Percentiles rank a stretch among this genome's conserved stretches.
Evolutionary conservation across 2,888 invertebrate species (phyloP).

Genomic region (Sicus ferrugineus): DNA sequence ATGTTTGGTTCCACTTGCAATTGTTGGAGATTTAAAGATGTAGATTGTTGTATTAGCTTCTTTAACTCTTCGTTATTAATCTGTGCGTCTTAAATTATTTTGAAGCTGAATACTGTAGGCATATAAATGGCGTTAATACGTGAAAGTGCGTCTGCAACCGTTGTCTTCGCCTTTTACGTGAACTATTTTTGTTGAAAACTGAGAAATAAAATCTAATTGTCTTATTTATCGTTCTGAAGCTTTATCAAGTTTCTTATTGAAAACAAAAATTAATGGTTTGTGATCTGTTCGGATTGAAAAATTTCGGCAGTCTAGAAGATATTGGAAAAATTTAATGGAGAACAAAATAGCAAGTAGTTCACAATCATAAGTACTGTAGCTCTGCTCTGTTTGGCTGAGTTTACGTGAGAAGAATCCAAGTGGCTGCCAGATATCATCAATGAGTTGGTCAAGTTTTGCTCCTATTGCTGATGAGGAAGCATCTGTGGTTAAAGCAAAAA

Average conservation of each 20-base stretch:
- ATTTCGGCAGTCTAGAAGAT: neutral
- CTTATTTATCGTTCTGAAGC: neutral
- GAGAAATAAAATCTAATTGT: conserved; percentile 31
- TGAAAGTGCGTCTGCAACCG: conserved; percentile 27
- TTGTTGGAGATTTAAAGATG: conserved; percentile 5
- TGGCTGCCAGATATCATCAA: conserved; percentile 11
- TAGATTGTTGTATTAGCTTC: neutral
- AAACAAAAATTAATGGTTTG: neutral
- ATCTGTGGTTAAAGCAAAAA: neutral
- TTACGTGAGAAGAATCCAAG: conserved; percentile 16
- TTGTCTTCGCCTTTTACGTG: conserved; percentile 25
- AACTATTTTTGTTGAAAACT: conserved; percentile 25
- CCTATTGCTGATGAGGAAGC: conserved; percentile 3
- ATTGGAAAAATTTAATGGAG: neutral
- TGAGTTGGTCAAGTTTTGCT: conserved; percentile 2
- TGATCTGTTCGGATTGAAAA: neutral
- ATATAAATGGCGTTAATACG: conserved; percentile 28
- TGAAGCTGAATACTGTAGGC: conserved; percentile 4
- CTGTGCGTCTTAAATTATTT: neutral
- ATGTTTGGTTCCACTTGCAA: neutral
- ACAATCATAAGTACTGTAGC: conserved; percentile 10
- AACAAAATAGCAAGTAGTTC: neutral
- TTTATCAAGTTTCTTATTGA: neutral
- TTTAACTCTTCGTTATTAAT: neutral
- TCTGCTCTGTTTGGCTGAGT: neutral